Conservation (phyloP, 2,113 vertebrate species). For the Cervus canadensis region DNA sequence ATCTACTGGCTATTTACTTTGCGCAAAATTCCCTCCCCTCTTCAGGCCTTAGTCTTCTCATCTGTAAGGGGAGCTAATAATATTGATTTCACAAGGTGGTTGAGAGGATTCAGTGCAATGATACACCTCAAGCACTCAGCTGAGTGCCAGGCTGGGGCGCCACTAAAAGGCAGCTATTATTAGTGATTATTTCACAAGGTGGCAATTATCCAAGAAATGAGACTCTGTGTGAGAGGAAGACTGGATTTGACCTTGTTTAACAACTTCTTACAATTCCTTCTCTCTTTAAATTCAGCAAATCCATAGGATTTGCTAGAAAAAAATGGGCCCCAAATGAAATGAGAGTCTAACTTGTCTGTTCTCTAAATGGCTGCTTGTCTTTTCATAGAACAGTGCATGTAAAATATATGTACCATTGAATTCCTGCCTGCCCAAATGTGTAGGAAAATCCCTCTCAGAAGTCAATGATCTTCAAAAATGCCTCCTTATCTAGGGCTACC, state of each 20-base stretch:
- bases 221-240: not conserved
- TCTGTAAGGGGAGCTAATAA: not conserved
- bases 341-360: not conserved
- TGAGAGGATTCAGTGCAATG: not conserved
- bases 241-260: not conserved
- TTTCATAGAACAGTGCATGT: not conserved
- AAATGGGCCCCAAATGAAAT: not conserved
- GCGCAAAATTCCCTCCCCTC: not conserved
- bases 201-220: not conserved
- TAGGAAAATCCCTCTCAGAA: not conserved
- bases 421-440: not conserved
- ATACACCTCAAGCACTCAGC: not conserved
- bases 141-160: not conserved
- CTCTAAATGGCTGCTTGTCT: not conserved
- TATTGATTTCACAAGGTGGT: not conserved
- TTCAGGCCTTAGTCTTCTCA: not conserved
- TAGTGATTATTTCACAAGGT: not conserved
- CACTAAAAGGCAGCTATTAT: not conserved
- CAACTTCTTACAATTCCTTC: not conserved
- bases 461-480: not conserved
- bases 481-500: not conserved
- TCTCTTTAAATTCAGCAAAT: not conserved
- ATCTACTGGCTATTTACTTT: not conserved
- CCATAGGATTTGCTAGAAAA: not conserved
- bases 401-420: not conserved